A percentile compares a stretch with the other conserved stretches of the same genome.
These are phyloP conservation scores for Sitta carolinensis DNA, from an alignment of 2,797 vertebrate species.

Conservation along the genomic window DNA sequence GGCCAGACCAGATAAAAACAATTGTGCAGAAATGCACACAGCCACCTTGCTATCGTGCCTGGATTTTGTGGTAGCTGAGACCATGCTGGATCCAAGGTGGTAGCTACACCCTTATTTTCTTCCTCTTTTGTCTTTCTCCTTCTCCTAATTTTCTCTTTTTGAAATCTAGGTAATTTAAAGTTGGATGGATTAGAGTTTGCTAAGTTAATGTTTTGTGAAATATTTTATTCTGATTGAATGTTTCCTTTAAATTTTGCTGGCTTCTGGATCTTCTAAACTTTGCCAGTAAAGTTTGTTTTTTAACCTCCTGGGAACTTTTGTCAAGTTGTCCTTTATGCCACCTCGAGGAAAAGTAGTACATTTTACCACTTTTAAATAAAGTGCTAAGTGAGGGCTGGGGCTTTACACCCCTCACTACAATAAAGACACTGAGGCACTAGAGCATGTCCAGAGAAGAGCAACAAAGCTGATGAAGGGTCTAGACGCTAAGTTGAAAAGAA, in stretches of 20 bases:
- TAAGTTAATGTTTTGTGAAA: background rate
- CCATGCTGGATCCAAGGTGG: background rate
- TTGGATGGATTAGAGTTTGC: background rate
- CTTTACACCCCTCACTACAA: background rate
- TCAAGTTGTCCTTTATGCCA: background rate
- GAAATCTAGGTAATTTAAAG: background rate
- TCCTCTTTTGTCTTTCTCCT: background rate
- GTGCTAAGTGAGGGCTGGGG: background rate
- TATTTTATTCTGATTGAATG: background rate
- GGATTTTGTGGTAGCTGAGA: background rate
- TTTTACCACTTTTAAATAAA: background rate
- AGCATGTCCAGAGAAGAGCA: background rate
- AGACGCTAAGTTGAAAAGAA: background rate
- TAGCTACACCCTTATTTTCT: background rate
- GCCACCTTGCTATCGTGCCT: background rate
- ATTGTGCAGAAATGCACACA: rapidly evolving
- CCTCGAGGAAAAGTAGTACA: background rate
- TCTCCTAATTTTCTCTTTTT: background rate
- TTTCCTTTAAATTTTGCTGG: background rate
- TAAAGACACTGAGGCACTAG: background rate
- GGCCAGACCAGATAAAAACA: background rate
- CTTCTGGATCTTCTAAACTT: background rate
- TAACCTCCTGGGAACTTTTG: background rate
- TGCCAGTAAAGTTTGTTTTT: background rate
- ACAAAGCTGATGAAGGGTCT: background rate